phyloP scores from a whole-genome alignment of 2,888 invertebrate genomes.

The Diarsia mendica region DNA sequence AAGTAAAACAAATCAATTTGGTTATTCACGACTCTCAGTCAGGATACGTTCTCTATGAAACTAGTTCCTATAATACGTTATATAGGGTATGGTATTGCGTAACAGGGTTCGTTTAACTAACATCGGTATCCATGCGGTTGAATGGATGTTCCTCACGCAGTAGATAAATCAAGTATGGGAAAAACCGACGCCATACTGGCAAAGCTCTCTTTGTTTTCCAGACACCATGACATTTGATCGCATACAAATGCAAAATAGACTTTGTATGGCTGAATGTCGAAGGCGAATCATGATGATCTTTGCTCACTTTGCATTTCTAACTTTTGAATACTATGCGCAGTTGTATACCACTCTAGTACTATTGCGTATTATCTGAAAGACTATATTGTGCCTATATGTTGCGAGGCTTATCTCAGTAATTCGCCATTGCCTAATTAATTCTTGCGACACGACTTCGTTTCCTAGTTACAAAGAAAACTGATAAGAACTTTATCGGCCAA shows the following conservation, averaged over 20 bases:
- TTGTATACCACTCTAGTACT: not conserved
- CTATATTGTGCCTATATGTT: slow-evolving; percentile 10
- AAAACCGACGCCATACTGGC: slow-evolving; percentile 71
- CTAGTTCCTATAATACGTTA: slow-evolving; percentile 42
- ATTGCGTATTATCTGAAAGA: slow-evolving; percentile 15
- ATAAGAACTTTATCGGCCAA: slow-evolving; percentile 86
- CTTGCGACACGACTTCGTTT: slow-evolving; percentile 77
- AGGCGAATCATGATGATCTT: slow-evolving; percentile 61
- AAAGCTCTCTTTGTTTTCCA: slow-evolving; percentile 71
- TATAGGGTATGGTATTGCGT: slow-evolving; percentile 63
- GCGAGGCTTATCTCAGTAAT: slow-evolving; percentile 62
- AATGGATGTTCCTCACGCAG: slow-evolving; percentile 75
- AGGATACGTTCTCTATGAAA: slow-evolving; percentile 46
- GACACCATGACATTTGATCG: slow-evolving; percentile 75
- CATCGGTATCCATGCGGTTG: slow-evolving; percentile 68
- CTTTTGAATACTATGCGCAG: slow-evolving; percentile 13
- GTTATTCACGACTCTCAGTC: slow-evolving; percentile 52
- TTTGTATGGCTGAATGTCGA: slow-evolving; percentile 57
- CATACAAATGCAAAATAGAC: slow-evolving; percentile 68
- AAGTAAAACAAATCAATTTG: slow-evolving; percentile 65
- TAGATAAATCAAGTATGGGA: slow-evolving; percentile 79
- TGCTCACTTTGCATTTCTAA: slow-evolving; percentile 47
- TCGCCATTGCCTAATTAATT: slow-evolving; percentile 79
- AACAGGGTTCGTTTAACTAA: slow-evolving; percentile 44
- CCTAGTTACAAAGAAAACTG: slow-evolving; percentile 82